A percentile compares a stretch with the other conserved stretches of the same genome.
Evolutionary conservation across 1,140 invertebrate genomes (phyloP).

Genomic region (Popillia japonica): DNA sequence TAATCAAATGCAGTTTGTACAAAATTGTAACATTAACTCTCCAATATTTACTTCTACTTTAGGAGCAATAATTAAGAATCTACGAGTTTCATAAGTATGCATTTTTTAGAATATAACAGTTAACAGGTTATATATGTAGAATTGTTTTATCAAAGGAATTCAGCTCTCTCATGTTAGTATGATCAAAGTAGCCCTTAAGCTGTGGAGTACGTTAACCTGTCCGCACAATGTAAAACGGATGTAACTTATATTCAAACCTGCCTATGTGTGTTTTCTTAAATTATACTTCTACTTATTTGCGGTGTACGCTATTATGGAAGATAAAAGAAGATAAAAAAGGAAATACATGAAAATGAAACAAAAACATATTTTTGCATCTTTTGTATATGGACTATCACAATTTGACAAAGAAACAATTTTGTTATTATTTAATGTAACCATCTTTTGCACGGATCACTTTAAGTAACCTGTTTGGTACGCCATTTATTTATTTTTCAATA

Average conservation of each 20-base stretch:
- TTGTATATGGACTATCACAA: no score
- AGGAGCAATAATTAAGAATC: neutral
- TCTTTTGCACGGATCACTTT: no score
- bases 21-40: no score
- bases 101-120: neutral
- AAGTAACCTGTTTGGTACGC: no score
- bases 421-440: no score
- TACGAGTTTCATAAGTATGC: slow-evolving; percentile 5
- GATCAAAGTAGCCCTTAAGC: slow-evolving; percentile 20
- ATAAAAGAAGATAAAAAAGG: no score
- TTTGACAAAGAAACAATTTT: no score
- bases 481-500: no score
- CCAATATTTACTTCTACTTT: no score
- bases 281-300: neutral
- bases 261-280: slow-evolving; percentile 1
- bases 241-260: slow-evolving; percentile 18
- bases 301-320: neutral
- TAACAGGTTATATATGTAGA: slow-evolving; percentile 1
- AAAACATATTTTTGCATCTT: no score
- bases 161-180: neutral
- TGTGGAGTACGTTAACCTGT: slow-evolving; percentile 39
- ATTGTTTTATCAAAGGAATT: slow-evolving; percentile 8
- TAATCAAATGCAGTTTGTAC: no score
- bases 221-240: slow-evolving; percentile 39
- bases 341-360: no score